Conservation (phyloP, 2,113 vertebrate species). For the Nipponia nippon region DNA sequence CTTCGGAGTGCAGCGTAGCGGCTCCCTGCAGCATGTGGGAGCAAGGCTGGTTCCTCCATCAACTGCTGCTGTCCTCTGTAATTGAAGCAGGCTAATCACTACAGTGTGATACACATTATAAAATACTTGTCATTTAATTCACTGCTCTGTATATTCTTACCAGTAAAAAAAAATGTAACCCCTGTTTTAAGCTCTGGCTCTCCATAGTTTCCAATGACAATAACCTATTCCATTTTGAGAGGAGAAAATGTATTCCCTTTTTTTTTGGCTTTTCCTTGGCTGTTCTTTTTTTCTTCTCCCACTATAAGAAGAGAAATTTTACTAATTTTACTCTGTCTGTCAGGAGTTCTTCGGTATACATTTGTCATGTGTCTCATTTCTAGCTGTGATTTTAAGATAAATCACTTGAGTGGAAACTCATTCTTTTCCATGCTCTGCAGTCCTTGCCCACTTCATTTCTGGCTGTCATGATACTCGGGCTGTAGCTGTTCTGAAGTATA, state of each 20-base stretch:
- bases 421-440: background rate
- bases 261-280: background rate
- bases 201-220: background rate
- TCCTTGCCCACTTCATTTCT: background rate
- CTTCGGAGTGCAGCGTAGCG: rapidly evolving
- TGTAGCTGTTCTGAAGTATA: background rate
- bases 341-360: background rate
- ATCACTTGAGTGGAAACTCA: background rate
- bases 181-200: background rate
- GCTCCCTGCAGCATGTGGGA: background rate
- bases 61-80: background rate
- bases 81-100: background rate
- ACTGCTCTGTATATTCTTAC: background rate
- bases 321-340: background rate
- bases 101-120: background rate
- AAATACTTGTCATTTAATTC: background rate
- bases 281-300: background rate
- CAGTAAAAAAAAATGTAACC: background rate
- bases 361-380: background rate
- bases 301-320: background rate
- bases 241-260: background rate
- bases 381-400: background rate
- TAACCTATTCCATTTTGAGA: background rate
- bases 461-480: background rate
- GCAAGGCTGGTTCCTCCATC: background rate